These are phyloP conservation scores for Caenorhabditis sp. DNA, from an alignment of 2,888 invertebrate genomes.

Conservation along the genomic window DNA sequence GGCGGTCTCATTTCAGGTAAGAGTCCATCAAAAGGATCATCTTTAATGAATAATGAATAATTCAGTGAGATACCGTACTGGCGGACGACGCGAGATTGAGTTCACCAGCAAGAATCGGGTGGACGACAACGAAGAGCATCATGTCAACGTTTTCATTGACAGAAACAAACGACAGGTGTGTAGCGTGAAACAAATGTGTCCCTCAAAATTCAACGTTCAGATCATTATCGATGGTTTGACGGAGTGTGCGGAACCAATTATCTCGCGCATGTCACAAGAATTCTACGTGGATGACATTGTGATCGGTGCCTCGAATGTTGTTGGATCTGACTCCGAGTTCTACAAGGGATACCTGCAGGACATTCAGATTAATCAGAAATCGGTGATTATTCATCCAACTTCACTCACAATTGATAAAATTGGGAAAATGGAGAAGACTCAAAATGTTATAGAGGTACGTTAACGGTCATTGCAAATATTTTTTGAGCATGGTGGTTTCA, in stretches of 20 bases:
- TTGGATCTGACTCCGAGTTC: slow-evolving; percentile 34
- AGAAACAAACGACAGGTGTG: slow-evolving; percentile 50
- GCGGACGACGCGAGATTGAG: slow-evolving; percentile 50
- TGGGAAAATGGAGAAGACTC: slow-evolving; percentile 60
- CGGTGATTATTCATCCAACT: slow-evolving; percentile 69
- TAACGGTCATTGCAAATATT: background rate
- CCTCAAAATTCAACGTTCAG: no score
- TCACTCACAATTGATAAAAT: slow-evolving; percentile 60
- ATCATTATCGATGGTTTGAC: slow-evolving; percentile 65
- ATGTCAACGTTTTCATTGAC: slow-evolving; percentile 59
- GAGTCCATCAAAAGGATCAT: no score
- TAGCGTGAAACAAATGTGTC: no score
- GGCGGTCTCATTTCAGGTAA: slow-evolving; percentile 64
- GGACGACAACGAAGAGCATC: slow-evolving; percentile 73
- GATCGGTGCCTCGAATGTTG: slow-evolving; percentile 64
- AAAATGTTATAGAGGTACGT: slow-evolving; percentile 71
- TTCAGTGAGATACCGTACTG: slow-evolving; percentile 59
- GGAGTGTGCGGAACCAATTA: slow-evolving; percentile 62
- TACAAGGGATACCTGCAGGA: slow-evolving; percentile 75
- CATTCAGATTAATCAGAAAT: slow-evolving; percentile 72
- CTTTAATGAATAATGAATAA: no score
- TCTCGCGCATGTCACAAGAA: slow-evolving; percentile 72
- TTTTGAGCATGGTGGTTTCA: slow-evolving; percentile 34
- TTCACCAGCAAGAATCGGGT: slow-evolving; percentile 52
- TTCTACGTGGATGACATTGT: slow-evolving; percentile 73